Evolutionary conservation across 1,140 invertebrate species (phyloP).

Genomic region (Drosophila pseudoobscura): DNA sequence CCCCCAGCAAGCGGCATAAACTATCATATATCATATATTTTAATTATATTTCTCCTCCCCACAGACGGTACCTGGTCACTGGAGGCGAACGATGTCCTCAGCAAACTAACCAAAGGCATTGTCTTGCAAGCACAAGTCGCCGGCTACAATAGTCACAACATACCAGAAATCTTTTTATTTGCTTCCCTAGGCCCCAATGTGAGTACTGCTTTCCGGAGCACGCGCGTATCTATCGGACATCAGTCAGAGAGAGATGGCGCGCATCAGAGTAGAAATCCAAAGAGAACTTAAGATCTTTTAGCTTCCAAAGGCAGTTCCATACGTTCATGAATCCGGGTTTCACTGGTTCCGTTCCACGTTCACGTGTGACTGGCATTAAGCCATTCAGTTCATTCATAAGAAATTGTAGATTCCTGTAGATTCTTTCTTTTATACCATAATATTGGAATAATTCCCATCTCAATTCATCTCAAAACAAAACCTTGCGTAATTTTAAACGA

Average conservation of each 20-base stretch:
- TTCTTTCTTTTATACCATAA: no score
- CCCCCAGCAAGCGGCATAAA: constrained; percentile 26
- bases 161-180: constrained; percentile 92
- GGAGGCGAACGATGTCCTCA: constrained; percentile 90
- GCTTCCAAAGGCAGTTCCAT: no score
- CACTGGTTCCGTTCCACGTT: no score
- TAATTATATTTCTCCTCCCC: constrained; percentile 17
- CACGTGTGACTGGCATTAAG: no score
- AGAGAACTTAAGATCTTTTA: not conserved
- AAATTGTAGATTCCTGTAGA: no score
- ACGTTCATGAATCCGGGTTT: no score
- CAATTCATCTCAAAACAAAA: no score
- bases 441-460: no score
- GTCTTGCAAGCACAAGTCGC: constrained; percentile 94
- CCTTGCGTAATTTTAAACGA: no score
- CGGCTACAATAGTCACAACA: constrained; percentile 89
- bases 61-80: constrained; percentile 87
- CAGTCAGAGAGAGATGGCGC: constrained; percentile 40
- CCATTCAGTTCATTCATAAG: no score
- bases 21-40: no score
- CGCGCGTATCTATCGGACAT: not conserved
- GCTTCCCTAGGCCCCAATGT: constrained; percentile 89
- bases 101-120: constrained; percentile 90
- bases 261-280: no score
- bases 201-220: constrained; percentile 62